Conservation (phyloP, 2,888 invertebrate species). For the Oxyteleia sp. region DNA sequence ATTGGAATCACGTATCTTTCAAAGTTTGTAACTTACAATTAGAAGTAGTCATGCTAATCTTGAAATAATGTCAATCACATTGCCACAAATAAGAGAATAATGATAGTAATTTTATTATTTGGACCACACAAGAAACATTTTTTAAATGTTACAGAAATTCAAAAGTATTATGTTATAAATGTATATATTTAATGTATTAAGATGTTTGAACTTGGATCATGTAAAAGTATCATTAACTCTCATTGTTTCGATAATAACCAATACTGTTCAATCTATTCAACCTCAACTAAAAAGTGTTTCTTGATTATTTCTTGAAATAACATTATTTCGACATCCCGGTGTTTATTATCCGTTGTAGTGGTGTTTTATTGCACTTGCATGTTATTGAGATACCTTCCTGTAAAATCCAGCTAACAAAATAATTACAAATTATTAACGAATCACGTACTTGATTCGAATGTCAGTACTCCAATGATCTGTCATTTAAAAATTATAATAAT, state of each 20-base stretch:
- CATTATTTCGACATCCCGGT: slow-evolving; percentile 73
- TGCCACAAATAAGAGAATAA: slow-evolving; percentile 30
- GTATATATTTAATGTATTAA: neutral
- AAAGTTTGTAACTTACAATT: slow-evolving; percentile 59
- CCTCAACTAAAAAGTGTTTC: slow-evolving; percentile 58
- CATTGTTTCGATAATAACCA: neutral
- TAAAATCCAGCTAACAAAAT: slow-evolving; percentile 72
- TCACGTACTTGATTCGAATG: slow-evolving; percentile 33
- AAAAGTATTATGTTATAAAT: too few species aligned
- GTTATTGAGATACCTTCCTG: slow-evolving; percentile 69
- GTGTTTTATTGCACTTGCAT: slow-evolving; percentile 74
- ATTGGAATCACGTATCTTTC: slow-evolving; percentile 49
- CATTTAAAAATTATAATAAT: slow-evolving; percentile 10
- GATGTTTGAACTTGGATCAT: neutral
- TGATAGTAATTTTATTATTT: slow-evolving; percentile 46
- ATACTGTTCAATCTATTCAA: too few species aligned
- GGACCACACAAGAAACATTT: slow-evolving; percentile 48
- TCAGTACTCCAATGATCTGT: slow-evolving; percentile 22
- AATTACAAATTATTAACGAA: slow-evolving; percentile 60
- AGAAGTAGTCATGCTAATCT: slow-evolving; percentile 65
- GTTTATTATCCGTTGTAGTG: slow-evolving; percentile 72
- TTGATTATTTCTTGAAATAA: slow-evolving; percentile 64
- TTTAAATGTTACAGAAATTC: too few species aligned
- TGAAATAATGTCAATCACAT: slow-evolving; percentile 41
- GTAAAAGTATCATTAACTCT: neutral